A percentile compares a stretch with the other conserved stretches of the same genome.
Evolutionary conservation across 2,113 vertebrate genomes (phyloP).

Genomic region (Lasiurus cinereus): DNA sequence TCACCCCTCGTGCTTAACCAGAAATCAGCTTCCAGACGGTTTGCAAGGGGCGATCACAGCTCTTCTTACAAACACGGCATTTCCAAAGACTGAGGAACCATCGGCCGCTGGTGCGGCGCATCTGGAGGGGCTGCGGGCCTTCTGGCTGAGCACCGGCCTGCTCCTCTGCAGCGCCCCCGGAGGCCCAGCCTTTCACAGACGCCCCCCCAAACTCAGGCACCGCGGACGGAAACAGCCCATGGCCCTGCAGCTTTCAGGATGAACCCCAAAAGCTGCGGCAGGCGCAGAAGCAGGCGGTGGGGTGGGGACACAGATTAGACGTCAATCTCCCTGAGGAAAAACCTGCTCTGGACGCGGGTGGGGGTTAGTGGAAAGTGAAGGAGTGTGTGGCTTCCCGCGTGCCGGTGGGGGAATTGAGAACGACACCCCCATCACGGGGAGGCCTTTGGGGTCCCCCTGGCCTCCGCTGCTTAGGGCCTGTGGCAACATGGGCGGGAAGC

Average conservation of each 20-base stretch:
- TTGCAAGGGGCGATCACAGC: neutral
- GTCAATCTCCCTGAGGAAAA: neutral
- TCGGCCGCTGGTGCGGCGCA: too few relatives aligned
- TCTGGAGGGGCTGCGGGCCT: too few relatives aligned
- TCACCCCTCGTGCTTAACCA: neutral
- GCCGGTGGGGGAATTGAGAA: neutral
- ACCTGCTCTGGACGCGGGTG: rapidly evolving
- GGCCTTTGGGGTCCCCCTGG: neutral
- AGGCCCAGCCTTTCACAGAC: neutral
- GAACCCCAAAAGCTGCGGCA: neutral
- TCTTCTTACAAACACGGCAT: neutral
- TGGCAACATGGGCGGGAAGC: neutral
- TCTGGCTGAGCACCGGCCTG: too few relatives aligned
- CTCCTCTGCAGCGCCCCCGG: too few relatives aligned
- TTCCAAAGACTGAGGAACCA: neutral
- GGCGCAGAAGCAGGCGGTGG: neutral
- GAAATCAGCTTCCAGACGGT: neutral
- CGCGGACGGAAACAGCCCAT: neutral
- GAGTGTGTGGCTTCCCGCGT: rapidly evolving
- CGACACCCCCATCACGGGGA: too few relatives aligned
- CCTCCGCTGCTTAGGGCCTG: neutral
- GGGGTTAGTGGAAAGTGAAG: neutral
- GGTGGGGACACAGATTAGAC: neutral
- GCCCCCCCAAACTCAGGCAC: neutral
- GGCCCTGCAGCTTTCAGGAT: neutral